These are phyloP conservation scores for Terrapene triunguis DNA, from an alignment of 2,113 vertebrate genomes.

Conservation along the genomic window DNA sequence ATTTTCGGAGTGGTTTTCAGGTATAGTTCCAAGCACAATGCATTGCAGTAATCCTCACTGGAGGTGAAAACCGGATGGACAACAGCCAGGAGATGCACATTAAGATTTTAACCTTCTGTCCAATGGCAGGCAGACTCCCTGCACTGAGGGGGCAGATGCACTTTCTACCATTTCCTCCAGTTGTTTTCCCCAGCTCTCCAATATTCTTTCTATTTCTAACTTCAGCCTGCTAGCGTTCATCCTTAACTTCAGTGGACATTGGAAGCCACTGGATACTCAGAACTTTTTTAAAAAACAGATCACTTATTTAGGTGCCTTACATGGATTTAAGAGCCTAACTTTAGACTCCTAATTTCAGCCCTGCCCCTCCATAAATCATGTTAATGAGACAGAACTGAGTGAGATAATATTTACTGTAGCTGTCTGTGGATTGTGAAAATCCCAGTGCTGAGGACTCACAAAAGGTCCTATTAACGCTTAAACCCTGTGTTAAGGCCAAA, in stretches of 20 bases:
- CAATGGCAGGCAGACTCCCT: not conserved
- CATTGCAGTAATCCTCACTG: not conserved
- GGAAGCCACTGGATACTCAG: not conserved
- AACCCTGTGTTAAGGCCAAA: not conserved
- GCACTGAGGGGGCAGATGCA: not conserved
- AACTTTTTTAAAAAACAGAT: not conserved
- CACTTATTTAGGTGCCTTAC: not conserved
- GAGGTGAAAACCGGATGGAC: not conserved
- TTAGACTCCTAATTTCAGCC: not conserved
- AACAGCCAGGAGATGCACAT: not conserved
- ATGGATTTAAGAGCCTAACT: not conserved
- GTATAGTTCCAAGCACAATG: not conserved
- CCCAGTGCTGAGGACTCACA: accelerated
- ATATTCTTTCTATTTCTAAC: not conserved
- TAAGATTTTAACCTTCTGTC: not conserved
- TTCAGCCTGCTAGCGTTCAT: not conserved
- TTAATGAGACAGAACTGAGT: not conserved
- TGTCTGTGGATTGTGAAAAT: not conserved
- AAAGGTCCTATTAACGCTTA: not conserved
- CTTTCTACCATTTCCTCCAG: not conserved
- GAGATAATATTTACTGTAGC: not conserved
- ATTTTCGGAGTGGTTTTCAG: not conserved
- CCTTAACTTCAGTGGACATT: not conserved
- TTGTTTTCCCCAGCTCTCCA: not conserved
- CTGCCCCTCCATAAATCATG: not conserved